Base-by-base conservation (phyloP, 2,888 invertebrate species). In the Tenodera sinensis region DNA sequence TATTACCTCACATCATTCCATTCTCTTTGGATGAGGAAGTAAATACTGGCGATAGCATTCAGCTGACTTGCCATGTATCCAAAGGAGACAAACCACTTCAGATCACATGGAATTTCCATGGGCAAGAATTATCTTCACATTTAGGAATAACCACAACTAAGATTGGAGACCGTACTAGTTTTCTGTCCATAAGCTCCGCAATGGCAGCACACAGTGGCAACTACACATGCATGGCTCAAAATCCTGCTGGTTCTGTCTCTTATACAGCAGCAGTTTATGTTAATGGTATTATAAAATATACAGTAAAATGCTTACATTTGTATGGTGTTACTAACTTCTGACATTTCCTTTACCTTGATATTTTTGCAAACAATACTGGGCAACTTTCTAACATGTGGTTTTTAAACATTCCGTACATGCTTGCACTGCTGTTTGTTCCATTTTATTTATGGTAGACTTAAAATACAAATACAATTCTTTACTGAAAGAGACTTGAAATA, bases 171-270 rank as follows among this genome's bases (percentile, higher is more conserved):
- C 94, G 54, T 4, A 71, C 54, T 71, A 93, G 92, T 90, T 91
- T 93, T 84, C 91, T 93, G 1, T 92, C 91, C 28, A 93, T 93
- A 83, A 92, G 92, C 83, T 91, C 92, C 20, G 92, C 92, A 20
- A 91, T 91, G 42, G 94, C 95, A 92, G 95, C 84, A 93, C 94
- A 93, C 89, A 91, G 92, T 85, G 93, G 93, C n/a, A 93, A 93
- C 90, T 93, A 93, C 90, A 93, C 93, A 0, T 94, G 93, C 90
- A 91, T 91, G 28, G 93, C 93, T 2, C 91, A 91, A 89, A 93
- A 93, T 91, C 84, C 91, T 8, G 93, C 92, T 27, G 93, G 93
- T n/a, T 91, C 91, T 20, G 91, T 92, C 83, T 93, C 92, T 89
- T 92, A 91, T 90, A 92, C 93, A 3, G 92, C 93, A 14, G 90